Percentiles rank a stretch among this genome's conserved stretches.
Evolutionary conservation across 2,113 vertebrate genomes (phyloP).

Genomic region (Amblyornis subalaris): DNA sequence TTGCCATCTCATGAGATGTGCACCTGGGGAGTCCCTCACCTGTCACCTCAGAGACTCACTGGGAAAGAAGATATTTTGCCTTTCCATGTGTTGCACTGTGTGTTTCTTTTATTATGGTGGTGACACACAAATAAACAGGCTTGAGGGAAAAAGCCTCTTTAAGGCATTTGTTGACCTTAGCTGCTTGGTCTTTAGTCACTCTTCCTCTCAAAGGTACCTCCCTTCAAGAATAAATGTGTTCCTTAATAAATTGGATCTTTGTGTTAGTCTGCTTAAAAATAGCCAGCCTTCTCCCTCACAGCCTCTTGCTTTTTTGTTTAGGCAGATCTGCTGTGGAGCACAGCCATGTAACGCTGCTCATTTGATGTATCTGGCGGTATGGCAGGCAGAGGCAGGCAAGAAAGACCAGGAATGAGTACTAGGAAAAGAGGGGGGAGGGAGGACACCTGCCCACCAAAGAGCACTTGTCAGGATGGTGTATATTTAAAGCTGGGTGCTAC

Average conservation of each 20-base stretch:
- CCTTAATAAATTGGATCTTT: neutral
- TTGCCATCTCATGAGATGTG: neutral
- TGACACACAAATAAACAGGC: neutral
- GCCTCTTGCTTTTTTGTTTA: neutral
- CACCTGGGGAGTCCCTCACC: neutral
- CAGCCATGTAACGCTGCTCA: fast-evolving
- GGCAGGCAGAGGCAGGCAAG: neutral
- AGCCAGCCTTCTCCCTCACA: neutral
- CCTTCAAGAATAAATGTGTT: neutral
- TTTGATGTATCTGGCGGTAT: neutral
- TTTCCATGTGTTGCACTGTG: neutral
- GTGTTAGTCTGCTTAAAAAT: neutral
- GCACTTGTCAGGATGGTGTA: neutral
- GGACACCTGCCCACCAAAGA: neutral
- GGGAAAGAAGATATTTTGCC: neutral
- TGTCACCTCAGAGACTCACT: neutral
- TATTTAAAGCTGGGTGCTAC: neutral
- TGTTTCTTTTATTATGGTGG: neutral
- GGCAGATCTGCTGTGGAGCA: neutral
- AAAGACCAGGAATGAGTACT: neutral
- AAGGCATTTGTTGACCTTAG: neutral
- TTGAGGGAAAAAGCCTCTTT: neutral
- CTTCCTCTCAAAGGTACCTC: neutral
- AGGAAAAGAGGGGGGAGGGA: neutral
- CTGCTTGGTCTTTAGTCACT: neutral